phyloP scores from a whole-genome alignment of 1,140 invertebrate species.

The Apis florea region DNA sequence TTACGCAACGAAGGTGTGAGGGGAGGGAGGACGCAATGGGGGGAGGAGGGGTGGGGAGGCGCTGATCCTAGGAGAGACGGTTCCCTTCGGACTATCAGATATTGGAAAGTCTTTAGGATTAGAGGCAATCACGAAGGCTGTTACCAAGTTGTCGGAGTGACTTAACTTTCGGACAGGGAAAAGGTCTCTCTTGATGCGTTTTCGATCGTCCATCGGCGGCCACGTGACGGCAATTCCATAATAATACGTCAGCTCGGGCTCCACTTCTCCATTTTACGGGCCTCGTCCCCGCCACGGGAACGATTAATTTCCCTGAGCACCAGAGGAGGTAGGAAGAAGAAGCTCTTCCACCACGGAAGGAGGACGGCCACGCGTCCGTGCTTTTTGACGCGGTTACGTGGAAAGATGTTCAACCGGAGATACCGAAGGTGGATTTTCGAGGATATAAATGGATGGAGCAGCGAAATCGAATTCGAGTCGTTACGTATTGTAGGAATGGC shows the following conservation, averaged over 20 bases:
- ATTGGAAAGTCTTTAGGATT: slow-evolving; percentile 72
- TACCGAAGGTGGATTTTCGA: neutral
- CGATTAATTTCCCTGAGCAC: slow-evolving; percentile 62
- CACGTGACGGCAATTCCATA: slow-evolving; percentile 68
- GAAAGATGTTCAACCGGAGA: neutral
- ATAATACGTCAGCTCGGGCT: slow-evolving; percentile 62
- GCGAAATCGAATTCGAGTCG: slow-evolving; percentile 11
- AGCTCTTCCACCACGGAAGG: neutral
- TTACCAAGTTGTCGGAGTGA: slow-evolving; percentile 67
- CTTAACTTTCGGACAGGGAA: slow-evolving; percentile 64
- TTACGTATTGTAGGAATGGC: slow-evolving; percentile 2
- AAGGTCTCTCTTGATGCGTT: slow-evolving; percentile 60
- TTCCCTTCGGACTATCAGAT: slow-evolving; percentile 61
- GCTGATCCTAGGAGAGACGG: slow-evolving; percentile 40
- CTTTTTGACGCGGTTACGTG: neutral
- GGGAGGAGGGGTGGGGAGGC: neutral
- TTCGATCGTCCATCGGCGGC: slow-evolving; percentile 62
- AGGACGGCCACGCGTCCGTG: slow-evolving; percentile 17
- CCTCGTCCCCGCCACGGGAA: slow-evolving; percentile 4
- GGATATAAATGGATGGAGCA: slow-evolving; percentile 15
- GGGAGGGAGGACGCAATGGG: too few relatives aligned
- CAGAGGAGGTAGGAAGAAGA: neutral
- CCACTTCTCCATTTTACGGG: slow-evolving; percentile 58
- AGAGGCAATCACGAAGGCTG: slow-evolving; percentile 63
- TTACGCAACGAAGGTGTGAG: too few relatives aligned